These are phyloP conservation scores for Idris sp. DNA, from an alignment of 1,140 invertebrate species.

Conservation along the genomic window DNA sequence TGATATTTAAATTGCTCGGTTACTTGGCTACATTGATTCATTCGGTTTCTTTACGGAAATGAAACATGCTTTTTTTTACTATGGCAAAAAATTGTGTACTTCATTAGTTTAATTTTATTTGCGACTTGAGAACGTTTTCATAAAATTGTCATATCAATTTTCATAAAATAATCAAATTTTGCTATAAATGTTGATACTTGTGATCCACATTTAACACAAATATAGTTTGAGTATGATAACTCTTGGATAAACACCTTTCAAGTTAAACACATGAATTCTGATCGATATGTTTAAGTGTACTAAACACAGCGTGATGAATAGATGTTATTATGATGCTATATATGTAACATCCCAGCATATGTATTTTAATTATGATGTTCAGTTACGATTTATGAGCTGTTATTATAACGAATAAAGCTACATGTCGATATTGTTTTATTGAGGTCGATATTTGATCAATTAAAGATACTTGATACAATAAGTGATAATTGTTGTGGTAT, in stretches of 20 bases:
- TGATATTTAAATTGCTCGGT: no score
- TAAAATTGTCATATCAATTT: no score
- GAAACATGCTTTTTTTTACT: no score
- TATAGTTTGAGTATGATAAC: not conserved
- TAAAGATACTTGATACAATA: conserved; percentile 18
- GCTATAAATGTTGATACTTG: not conserved
- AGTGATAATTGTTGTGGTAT: not conserved
- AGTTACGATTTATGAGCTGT: conserved; percentile 13
- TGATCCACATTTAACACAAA: not conserved
- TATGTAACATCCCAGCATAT: not conserved
- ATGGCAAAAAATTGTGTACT: no score
- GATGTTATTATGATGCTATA: conserved; percentile 10
- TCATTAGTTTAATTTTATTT: no score
- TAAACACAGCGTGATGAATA: conserved; percentile 16
- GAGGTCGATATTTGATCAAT: conserved; percentile 20
- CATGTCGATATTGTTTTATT: conserved; percentile 31
- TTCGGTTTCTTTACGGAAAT: no score
- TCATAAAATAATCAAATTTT: not conserved
- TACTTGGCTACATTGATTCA: no score
- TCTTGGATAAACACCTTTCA: conserved; percentile 4
- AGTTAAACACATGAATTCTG: conserved; percentile 4
- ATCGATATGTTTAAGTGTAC: conserved; percentile 10
- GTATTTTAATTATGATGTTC: conserved; percentile 33
- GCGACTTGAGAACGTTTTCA: no score
- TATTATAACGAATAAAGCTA: conserved; percentile 25